Conservation (phyloP, 1,140 invertebrate genomes). For the Dolichoris vasculosae region DNA sequence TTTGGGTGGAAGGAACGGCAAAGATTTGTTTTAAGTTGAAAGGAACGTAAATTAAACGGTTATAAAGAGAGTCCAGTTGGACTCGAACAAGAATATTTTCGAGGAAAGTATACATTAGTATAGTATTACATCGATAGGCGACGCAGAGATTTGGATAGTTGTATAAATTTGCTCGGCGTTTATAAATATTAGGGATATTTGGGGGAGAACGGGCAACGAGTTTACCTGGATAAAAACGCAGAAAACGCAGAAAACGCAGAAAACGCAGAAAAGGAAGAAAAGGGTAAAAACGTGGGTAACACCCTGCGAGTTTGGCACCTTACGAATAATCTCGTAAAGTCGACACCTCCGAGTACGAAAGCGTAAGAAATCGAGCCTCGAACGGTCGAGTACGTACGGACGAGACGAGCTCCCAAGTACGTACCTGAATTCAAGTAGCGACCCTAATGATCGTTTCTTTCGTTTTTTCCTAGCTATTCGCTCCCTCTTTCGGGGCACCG, state of each 20-base stretch:
- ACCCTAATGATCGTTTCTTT: conserved; percentile 56
- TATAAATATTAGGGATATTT: background rate
- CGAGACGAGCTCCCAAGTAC: background rate
- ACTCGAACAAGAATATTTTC: background rate
- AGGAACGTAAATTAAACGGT: background rate
- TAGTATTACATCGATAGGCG: no score
- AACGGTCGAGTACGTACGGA: background rate
- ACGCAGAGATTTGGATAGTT: background rate
- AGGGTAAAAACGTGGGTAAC: conserved; percentile 8
- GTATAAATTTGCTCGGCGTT: background rate
- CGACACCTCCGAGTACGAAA: background rate
- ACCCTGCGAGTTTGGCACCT: background rate
- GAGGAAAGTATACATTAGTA: background rate
- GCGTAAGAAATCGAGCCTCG: background rate
- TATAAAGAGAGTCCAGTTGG: background rate
- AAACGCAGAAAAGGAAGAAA: no score
- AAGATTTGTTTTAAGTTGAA: background rate
- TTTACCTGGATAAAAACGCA: background rate
- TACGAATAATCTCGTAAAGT: background rate
- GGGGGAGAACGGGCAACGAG: background rate
- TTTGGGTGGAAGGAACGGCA: background rate
- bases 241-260: no score
- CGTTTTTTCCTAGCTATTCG: background rate
- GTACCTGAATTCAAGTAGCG: conserved; percentile 54
- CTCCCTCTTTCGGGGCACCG: background rate